phyloP scores from a whole-genome alignment of 2,888 invertebrate genomes.

The Machimus atricapillus region DNA sequence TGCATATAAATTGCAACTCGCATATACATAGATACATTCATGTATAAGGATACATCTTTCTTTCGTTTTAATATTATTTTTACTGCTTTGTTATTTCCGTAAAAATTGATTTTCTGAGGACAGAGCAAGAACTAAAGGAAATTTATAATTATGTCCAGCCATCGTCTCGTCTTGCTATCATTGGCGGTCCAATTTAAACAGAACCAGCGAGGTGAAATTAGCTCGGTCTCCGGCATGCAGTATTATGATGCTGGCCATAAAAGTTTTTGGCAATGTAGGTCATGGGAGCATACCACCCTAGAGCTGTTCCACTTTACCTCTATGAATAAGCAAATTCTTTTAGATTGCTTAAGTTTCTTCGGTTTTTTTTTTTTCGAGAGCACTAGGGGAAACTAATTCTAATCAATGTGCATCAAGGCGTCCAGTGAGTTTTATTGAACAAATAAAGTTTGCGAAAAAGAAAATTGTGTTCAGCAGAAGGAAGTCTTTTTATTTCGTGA shows the following conservation, averaged over 20 bases:
- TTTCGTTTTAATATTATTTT: background rate
- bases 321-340: background rate
- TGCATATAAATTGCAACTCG: background rate
- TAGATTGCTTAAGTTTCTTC: background rate
- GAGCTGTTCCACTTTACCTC: background rate
- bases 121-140: background rate
- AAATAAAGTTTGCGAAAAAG: background rate
- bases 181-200: background rate
- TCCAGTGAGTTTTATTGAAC: background rate
- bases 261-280: conserved; percentile 4
- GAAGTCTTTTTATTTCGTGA: background rate
- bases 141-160: background rate
- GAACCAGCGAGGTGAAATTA: background rate
- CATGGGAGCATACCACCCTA: background rate
- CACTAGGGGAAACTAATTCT: background rate
- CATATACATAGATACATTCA: background rate
- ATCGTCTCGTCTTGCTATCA: background rate
- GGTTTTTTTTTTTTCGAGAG: background rate
- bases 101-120: background rate
- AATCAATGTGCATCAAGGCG: background rate
- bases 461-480: background rate
- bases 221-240: background rate
- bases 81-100: background rate
- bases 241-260: background rate
- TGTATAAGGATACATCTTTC: background rate